Conservation (phyloP, 2,113 vertebrate genomes). For the Podarcis raffonei region DNA sequence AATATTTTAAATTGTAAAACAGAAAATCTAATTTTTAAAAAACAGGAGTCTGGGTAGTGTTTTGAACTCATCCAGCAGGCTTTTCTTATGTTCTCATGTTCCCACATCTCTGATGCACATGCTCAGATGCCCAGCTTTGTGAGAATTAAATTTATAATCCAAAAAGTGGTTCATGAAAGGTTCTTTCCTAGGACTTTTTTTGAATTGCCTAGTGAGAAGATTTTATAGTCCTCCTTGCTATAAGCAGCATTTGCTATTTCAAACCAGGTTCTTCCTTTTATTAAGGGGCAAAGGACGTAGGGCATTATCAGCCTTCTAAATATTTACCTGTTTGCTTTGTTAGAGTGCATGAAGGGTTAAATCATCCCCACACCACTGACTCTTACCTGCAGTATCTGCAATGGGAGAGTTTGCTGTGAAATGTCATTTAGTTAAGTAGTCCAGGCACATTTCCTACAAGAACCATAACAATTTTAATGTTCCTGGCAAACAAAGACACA, state of each 20-base stretch:
- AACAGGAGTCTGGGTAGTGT: background rate
- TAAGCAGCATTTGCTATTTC: background rate
- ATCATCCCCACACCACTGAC: constrained; percentile 27
- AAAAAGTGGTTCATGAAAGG: background rate
- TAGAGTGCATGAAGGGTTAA: constrained; percentile 60
- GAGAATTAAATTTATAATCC: background rate
- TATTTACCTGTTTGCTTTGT: constrained; percentile 21
- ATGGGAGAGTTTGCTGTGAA: constrained; percentile 30
- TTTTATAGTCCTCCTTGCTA: background rate
- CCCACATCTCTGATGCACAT: too few relatives aligned
- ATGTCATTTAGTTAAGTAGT: constrained; percentile 28
- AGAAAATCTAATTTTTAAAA: too few relatives aligned
- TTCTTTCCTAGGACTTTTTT: background rate
- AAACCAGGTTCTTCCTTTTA: background rate
- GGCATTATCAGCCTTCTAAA: background rate
- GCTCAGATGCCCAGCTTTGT: background rate
- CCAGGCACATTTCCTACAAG: constrained; percentile 54
- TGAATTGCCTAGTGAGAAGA: background rate
- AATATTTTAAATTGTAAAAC: too few relatives aligned
- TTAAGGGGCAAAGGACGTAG: too few relatives aligned
- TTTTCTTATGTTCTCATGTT: background rate
- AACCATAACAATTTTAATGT: constrained; percentile 56
- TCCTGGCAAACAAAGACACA: constrained; percentile 64
- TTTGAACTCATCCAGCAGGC: background rate
- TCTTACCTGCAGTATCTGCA: constrained; percentile 53